Percentiles rank a stretch among this genome's conserved stretches.
These are phyloP conservation scores for Leptinotarsa peninsularis DNA, from an alignment of 2,888 invertebrate genomes.

Conservation along the genomic window DNA sequence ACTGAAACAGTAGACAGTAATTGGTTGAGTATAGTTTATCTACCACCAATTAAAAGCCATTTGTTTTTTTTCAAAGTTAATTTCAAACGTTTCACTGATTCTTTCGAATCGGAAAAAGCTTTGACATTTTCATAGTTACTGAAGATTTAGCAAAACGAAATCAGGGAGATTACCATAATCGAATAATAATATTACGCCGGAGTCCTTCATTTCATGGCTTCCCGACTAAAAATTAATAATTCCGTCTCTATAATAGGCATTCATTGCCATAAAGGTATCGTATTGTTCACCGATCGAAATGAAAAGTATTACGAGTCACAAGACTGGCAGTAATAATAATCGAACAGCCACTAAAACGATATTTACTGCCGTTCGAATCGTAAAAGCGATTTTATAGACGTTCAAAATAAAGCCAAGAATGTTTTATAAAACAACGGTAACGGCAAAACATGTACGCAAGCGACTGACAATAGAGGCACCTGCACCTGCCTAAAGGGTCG, in stretches of 20 bases:
- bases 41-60: no score
- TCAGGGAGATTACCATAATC: background rate
- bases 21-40: no score
- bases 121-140: no score
- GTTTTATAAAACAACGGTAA: slow-evolving; percentile 4
- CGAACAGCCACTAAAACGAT: background rate
- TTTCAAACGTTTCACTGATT: no score
- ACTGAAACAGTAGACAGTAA: no score
- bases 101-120: no score
- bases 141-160: background rate
- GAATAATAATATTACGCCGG: background rate
- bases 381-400: slow-evolving; percentile 1
- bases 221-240: background rate
- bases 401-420: background rate
- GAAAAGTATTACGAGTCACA: slow-evolving; percentile 1
- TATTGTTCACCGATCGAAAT: background rate
- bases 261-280: background rate
- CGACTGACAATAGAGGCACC: slow-evolving; percentile 32
- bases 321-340: background rate
- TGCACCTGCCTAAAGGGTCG: slow-evolving; percentile 38
- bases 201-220: background rate
- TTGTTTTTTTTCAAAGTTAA: no score
- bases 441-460: slow-evolving; percentile 40
- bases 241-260: background rate
- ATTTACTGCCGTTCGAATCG: slow-evolving; percentile 6